Percentiles rank a stretch among this genome's conserved stretches.
Conservation (phyloP, 2,113 vertebrate genomes). For the Sturnira hondurensis region DNA sequence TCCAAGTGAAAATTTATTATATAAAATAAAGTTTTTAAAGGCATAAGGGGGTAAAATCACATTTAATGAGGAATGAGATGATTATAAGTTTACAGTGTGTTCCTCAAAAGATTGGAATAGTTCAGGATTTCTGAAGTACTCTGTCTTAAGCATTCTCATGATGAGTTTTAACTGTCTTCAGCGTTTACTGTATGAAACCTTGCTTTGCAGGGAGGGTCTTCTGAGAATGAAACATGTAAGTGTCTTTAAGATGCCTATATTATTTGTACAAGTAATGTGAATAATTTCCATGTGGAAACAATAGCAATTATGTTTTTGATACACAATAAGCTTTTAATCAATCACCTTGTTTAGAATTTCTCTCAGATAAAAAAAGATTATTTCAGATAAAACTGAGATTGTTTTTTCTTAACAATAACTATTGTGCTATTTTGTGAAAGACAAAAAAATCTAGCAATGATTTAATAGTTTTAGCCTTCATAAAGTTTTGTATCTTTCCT, state of each 20-base stretch:
- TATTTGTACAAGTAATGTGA: constrained; percentile 53
- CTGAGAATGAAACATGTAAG: constrained; percentile 38
- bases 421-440: background rate
- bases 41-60: constrained; percentile 28
- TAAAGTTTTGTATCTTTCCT: constrained; percentile 39
- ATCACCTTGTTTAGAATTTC: constrained; percentile 52
- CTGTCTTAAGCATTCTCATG: constrained; percentile 32
- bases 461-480: constrained; percentile 53
- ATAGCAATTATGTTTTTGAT: constrained; percentile 58
- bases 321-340: constrained; percentile 60
- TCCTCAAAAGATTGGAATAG: constrained; percentile 59
- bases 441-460: background rate
- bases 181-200: background rate
- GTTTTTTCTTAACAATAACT: constrained; percentile 60
- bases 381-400: constrained; percentile 28
- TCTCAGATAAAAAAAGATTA: constrained; percentile 58
- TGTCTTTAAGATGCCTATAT: constrained; percentile 38
- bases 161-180: constrained; percentile 63
- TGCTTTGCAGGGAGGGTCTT: background rate
- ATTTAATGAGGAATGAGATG: constrained; percentile 66
- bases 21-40: constrained; percentile 43
- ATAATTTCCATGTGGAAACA: constrained; percentile 53
- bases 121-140: constrained; percentile 63
- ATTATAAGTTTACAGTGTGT: constrained; percentile 60
- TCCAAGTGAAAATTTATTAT: constrained; percentile 56